Evolutionary conservation across 2,888 invertebrate species (phyloP), one percentile per base, ranked within the genome.

Genomic region (Caenorhabditis sp.): DNA sequence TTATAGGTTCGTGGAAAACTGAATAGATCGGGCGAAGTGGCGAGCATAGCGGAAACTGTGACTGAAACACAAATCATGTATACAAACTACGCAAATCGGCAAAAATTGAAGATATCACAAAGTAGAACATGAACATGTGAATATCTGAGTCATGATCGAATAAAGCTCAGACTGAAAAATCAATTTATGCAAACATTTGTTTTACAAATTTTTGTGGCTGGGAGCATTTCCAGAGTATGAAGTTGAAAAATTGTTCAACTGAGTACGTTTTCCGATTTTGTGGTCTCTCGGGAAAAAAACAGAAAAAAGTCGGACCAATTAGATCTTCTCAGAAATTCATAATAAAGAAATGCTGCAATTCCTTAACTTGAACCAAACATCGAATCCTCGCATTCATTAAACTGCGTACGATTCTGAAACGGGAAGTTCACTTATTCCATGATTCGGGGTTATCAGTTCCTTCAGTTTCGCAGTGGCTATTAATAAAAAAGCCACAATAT

Each of bases 1-100:
- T 77, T 63, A 77, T 70, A 54, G 70, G 77, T 70, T 77, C 77
- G 63, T 51, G 63, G 44, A 69, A 69, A 63, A 77, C 69, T 69
- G 51, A 26, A 51, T 28, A 75, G 66, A 76, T 63, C 54, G 74
- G 19, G n/a, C 24, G 56, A 69, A 69, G 22, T 69, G 69, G 2
- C 54, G 38, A 58, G 44, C n/a, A 70, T 26, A 28, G 61, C 35
- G 44, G 26, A 59, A 28, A 56, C 5, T 58, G 58, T 56, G 66
- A 12, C 41, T 47, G 61, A 61, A 63, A 73, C 73, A 73, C 61
- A 61, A 61, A 75, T 68, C 68, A 54, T 38, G 31, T 66, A 56
- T 49, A 75, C 66, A 75, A 75, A 75, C 66, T 66, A 75, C 66
- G 74, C 14, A 56, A 72, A 49, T 54, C 5, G 49, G 31, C 38